phyloP scores from a whole-genome alignment of 2,888 invertebrate species.

The Drosophila trichaetosa region DNA sequence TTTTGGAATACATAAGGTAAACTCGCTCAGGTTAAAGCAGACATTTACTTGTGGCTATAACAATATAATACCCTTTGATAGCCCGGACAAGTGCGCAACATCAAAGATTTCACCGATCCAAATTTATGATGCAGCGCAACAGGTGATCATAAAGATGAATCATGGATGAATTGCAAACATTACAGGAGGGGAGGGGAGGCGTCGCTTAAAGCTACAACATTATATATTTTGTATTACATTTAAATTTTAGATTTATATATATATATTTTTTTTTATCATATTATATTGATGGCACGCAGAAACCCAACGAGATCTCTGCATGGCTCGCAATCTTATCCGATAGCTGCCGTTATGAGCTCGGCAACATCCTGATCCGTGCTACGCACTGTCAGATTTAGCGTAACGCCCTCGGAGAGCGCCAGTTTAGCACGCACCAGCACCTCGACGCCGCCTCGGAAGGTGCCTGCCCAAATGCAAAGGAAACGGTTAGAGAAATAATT shows the following conservation, averaged over 20 bases:
- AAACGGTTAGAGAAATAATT: background rate
- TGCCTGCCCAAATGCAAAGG: slow-evolving; percentile 85
- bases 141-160: background rate
- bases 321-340: slow-evolving; percentile 87
- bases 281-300: slow-evolving; percentile 66
- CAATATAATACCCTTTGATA: slow-evolving; percentile 22
- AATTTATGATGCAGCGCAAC: slow-evolving; percentile 7
- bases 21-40: slow-evolving; percentile 51
- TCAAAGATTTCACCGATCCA: slow-evolving; percentile 20
- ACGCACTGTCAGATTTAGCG: slow-evolving; percentile 96
- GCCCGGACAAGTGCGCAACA: slow-evolving; percentile 33
- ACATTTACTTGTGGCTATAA: slow-evolving; percentile 30
- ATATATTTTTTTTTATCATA: slow-evolving; percentile 42
- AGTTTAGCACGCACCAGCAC: slow-evolving; percentile 94
- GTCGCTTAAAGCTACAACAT: slow-evolving; percentile 61
- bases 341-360: slow-evolving; percentile 93
- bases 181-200: slow-evolving; percentile 26
- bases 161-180: slow-evolving; percentile 19
- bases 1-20: slow-evolving; percentile 55
- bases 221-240: slow-evolving; percentile 53
- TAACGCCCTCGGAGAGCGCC: slow-evolving; percentile 91
- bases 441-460: slow-evolving; percentile 96
- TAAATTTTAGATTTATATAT: slow-evolving; percentile 40
- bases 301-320: slow-evolving; percentile 65
- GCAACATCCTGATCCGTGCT: slow-evolving; percentile 94